Evolutionary conservation across 2,888 invertebrate genomes (phyloP).

Genomic region (Drosophila ezoana): DNA sequence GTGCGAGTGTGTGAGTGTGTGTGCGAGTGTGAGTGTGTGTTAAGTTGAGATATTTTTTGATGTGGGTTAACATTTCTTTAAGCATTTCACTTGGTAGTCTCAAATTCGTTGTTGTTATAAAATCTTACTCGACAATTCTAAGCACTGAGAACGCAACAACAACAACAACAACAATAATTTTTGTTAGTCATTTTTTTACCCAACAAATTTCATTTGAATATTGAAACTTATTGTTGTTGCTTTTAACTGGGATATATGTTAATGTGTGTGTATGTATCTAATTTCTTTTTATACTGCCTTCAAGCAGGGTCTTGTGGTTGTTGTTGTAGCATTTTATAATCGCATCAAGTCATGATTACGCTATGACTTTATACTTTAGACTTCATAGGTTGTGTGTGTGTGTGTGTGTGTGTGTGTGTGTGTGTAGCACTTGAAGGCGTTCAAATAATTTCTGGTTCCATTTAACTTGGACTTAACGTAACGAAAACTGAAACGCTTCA

Average conservation of each 20-base stretch:
- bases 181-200: slow-evolving; percentile 72
- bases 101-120: slow-evolving; percentile 51
- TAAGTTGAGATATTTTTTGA: slow-evolving; percentile 64
- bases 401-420: slow-evolving; percentile 38
- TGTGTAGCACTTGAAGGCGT: slow-evolving; percentile 75
- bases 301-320: slow-evolving; percentile 41
- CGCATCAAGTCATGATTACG: slow-evolving; percentile 81
- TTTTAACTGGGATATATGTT: slow-evolving; percentile 14
- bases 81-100: slow-evolving; percentile 60
- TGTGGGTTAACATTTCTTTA: slow-evolving; percentile 73
- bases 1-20: not conserved
- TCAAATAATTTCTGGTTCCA: slow-evolving; percentile 80
- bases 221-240: slow-evolving; percentile 61
- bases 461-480: slow-evolving; percentile 76
- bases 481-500: slow-evolving; percentile 74
- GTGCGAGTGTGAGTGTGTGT: slow-evolving; percentile 32
- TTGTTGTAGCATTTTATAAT: slow-evolving; percentile 70
- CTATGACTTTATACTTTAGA: slow-evolving; percentile 63
- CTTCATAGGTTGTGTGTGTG: slow-evolving; percentile 17
- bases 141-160: slow-evolving; percentile 37
- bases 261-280: slow-evolving; percentile 59
- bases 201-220: slow-evolving; percentile 74
- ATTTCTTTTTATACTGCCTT: slow-evolving; percentile 73
- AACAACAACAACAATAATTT: slow-evolving; percentile 32
- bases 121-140: slow-evolving; percentile 59